A percentile compares a stretch with the other conserved stretches of the same genome.
Evolutionary conservation across 2,797 vertebrate genomes (phyloP).

Genomic region (Gallinago stenura): DNA sequence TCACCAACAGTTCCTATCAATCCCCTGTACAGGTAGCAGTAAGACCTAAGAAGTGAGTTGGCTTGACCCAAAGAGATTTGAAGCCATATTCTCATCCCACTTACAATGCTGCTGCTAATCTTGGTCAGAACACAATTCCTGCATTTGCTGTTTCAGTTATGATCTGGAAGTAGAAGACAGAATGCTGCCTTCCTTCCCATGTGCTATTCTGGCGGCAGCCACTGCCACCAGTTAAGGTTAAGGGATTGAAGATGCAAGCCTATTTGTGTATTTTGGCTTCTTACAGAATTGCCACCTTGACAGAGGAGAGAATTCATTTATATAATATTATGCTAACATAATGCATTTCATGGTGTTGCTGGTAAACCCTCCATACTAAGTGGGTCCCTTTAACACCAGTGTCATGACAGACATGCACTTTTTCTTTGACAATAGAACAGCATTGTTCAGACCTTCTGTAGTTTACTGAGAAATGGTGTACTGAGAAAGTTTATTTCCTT

Average conservation of each 20-base stretch:
- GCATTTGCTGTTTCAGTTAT: neutral
- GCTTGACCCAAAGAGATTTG: neutral
- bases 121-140: neutral
- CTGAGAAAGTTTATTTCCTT: neutral
- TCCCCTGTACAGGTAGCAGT: neutral
- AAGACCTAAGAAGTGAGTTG: neutral
- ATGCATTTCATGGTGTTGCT: neutral
- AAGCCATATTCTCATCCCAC: neutral
- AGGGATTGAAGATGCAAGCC: neutral
- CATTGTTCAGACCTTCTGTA: neutral
- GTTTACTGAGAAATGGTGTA: neutral
- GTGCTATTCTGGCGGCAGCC: neutral
- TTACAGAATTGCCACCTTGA: conserved; percentile 14
- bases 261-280: neutral
- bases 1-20: neutral
- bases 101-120: neutral
- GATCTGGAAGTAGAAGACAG: neutral
- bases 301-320: neutral
- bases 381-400: neutral
- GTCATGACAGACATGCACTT: neutral
- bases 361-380: neutral
- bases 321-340: neutral
- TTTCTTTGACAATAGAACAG: neutral
- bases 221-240: neutral
- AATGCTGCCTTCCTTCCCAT: neutral